phyloP scores from a whole-genome alignment of 1,140 invertebrate species.

The Camponotus vicinus region DNA sequence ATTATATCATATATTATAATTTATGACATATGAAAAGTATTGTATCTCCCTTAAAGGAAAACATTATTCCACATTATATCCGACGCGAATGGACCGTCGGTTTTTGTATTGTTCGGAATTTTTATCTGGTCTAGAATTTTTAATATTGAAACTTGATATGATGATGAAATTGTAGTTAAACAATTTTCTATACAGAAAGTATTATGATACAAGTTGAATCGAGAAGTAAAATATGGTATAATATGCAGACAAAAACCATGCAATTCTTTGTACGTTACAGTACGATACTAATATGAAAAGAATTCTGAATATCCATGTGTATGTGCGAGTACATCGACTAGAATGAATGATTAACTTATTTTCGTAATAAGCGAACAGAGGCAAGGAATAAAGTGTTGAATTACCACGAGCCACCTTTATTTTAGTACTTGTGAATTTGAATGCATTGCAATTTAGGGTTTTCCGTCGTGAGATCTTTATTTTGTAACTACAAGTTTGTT shows the following conservation, averaged over 20 bases:
- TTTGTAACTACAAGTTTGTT: constrained; percentile 11
- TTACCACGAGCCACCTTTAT: constrained; percentile 22
- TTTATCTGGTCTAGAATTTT: constrained; percentile 40
- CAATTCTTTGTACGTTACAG: constrained; percentile 63
- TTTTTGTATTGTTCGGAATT: constrained; percentile 49
- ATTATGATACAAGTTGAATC: background rate
- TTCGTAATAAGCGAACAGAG: constrained; percentile 22
- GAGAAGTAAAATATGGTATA: background rate
- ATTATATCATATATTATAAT: background rate
- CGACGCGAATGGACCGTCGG: no score
- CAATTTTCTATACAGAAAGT: constrained; percentile 11
- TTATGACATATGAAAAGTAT: background rate
- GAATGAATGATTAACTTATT: constrained; percentile 33
- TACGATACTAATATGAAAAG: constrained; percentile 27
- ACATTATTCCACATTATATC: constrained; percentile 2
- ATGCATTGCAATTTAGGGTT: background rate
- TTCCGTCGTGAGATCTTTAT: background rate
- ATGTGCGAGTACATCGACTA: background rate
- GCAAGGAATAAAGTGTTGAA: constrained; percentile 51
- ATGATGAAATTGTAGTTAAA: constrained; percentile 36
- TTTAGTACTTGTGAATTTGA: background rate
- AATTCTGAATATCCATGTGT: constrained; percentile 48
- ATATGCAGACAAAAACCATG: background rate
- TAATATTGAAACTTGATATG: constrained; percentile 29
- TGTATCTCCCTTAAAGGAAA: background rate